Base-by-base conservation (phyloP, 2,113 vertebrate species). In the Probosciger aterrimus region DNA sequence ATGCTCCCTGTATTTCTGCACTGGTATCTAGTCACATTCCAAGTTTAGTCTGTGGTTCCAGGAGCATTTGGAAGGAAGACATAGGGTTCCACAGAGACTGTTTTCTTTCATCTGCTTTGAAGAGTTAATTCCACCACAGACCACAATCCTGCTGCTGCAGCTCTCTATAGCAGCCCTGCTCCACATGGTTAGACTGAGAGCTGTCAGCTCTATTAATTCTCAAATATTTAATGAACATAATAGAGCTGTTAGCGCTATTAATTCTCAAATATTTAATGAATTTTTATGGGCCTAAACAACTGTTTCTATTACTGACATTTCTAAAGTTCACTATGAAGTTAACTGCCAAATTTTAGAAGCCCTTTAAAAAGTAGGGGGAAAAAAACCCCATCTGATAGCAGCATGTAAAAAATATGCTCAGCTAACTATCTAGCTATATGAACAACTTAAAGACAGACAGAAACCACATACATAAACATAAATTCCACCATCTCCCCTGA, bases 301-400 rank as follows among this genome's bases (percentile, higher is more conserved):
- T 53, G 28, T 55, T 67, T 41, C 28, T 28, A 3, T 5, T 78
- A 76, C 20, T 46, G n/a, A 41, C 7, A 27, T 53, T 60, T 87
- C 37, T 4, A 60, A 60, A 81, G 43, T 22, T 50, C 68, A 64
- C n/a, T 37, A 22, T 22, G 30, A 93, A 92, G 23, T 71, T 28
- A 70, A 53, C 4, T 18, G 15, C 11, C 39, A 52, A n/a, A 47
- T 78, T 88, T 73, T 7, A 63, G 65, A 92, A 25, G 30, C 13
- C 13, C 31, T 90, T 86, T 65, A 55, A 76, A 90, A 92, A 68
- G 24, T 4, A 79, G 16, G 18, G 15, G 4, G 18, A 49, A 49
- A 43, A 82, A 22, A 0, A 15, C 23, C 5, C 18, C 24, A 59
- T 17, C 23, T 3, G 7, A 41, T 2, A 75, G 11, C 22, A 65